Percentiles rank a stretch among this genome's conserved stretches.
These are phyloP conservation scores for Malaclemys terrapin DNA, from an alignment of 2,113 vertebrate species.

Conservation along the genomic window DNA sequence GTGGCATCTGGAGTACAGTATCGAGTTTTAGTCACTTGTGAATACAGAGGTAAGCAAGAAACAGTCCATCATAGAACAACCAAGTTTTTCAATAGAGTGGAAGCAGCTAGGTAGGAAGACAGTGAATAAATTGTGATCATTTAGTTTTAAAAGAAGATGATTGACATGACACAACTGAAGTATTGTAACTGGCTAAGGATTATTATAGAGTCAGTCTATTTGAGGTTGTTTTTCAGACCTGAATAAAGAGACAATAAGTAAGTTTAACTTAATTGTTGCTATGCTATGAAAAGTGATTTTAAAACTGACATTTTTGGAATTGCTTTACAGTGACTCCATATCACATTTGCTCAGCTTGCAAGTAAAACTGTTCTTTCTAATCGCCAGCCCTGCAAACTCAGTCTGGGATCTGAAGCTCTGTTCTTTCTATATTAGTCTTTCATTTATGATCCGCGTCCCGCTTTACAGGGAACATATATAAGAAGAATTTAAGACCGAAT, in stretches of 20 bases:
- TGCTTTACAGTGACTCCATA: background rate
- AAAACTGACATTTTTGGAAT: background rate
- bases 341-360: background rate
- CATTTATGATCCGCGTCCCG: background rate
- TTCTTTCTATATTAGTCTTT: fast-evolving
- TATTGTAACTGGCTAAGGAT: background rate
- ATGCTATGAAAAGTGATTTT: background rate
- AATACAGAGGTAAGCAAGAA: fast-evolving
- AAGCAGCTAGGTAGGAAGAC: fast-evolving
- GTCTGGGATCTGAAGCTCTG: background rate
- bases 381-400: background rate
- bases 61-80: background rate
- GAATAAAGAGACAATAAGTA: background rate
- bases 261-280: background rate
- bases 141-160: background rate
- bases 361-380: background rate
- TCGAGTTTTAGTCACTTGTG: background rate
- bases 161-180: background rate
- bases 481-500: background rate
- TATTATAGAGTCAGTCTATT: background rate
- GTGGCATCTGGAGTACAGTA: background rate
- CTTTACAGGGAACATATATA: background rate
- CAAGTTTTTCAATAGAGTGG: background rate
- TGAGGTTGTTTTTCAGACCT: background rate
- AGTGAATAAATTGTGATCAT: background rate